phyloP scores from a whole-genome alignment of 35 echinoderm and acorn worm species.

The Patiria miniata region DNA sequence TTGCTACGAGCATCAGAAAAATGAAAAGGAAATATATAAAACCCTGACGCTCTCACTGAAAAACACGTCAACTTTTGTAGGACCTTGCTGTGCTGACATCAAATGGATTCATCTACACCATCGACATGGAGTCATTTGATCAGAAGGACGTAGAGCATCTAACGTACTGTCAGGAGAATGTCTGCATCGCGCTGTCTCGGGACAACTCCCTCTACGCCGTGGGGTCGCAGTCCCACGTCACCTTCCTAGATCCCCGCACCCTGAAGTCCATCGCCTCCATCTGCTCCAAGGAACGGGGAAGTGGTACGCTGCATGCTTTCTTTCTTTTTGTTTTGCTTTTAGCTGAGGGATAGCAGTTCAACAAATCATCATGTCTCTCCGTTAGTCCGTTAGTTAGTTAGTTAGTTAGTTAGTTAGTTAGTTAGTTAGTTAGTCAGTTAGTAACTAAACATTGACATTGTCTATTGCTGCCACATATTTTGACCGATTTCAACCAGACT shows the following conservation, averaged over 20 bases:
- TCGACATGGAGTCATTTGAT: conserved; percentile 68
- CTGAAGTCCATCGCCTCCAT: conserved; percentile 60
- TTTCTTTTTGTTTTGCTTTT: not conserved
- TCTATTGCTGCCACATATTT: not conserved
- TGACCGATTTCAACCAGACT: no score
- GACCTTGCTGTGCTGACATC: conserved; percentile 81
- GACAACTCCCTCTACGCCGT: conserved; percentile 89
- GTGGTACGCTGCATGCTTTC: conserved; percentile 64
- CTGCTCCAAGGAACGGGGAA: conserved; percentile 67
- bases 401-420: no score
- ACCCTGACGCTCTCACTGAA: no score
- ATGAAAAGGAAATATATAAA: no score
- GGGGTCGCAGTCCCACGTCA: conserved; percentile 90
- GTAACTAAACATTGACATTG: not conserved
- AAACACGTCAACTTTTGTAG: conserved; percentile 31
- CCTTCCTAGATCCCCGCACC: conserved; percentile 75
- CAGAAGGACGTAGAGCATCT: conserved; percentile 45
- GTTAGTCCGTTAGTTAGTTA: no score
- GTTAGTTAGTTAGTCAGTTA: no score
- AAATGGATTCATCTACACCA: conserved; percentile 74
- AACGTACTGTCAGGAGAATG: conserved; percentile 75
- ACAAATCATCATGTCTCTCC: no score
- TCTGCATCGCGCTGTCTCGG: conserved; percentile 79
- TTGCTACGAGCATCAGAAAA: no score
- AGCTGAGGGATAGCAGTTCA: no score